phyloP scores from a whole-genome alignment of 2,888 invertebrate genomes.

The Drosophila rellima region DNA sequence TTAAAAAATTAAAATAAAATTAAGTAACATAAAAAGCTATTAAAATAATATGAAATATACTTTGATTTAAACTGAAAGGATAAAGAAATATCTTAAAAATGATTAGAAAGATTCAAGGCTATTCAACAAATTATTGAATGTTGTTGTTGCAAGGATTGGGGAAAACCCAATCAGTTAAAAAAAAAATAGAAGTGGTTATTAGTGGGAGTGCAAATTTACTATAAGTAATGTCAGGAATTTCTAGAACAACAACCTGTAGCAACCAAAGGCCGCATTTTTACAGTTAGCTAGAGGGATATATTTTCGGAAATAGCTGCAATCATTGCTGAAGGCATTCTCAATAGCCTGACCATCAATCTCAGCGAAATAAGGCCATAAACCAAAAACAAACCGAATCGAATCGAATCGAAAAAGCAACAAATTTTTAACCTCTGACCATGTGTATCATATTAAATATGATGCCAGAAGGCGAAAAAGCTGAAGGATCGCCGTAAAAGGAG shows the following conservation, averaged over 20 bases:
- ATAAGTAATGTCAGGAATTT: no score
- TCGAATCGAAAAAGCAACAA: not conserved
- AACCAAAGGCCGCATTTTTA: not conserved
- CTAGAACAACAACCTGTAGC: not conserved
- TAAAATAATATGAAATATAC: no score
- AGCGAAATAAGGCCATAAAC: slow-evolving; percentile 27
- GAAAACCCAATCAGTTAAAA: no score
- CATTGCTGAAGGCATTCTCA: slow-evolving; percentile 11
- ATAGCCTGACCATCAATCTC: slow-evolving; percentile 49
- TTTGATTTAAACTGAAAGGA: no score
- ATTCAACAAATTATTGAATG: no score
- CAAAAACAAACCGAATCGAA: slow-evolving; percentile 13
- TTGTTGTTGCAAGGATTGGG: no score
- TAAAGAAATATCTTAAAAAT: no score
- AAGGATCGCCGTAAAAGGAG: not conserved
- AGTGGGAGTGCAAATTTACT: no score
- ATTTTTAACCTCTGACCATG: slow-evolving; percentile 17
- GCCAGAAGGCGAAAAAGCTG: slow-evolving; percentile 26
- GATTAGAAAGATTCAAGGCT: no score
- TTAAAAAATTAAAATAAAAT: no score
- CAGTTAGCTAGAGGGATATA: slow-evolving; percentile 3
- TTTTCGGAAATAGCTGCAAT: slow-evolving; percentile 16
- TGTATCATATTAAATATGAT: slow-evolving; percentile 56
- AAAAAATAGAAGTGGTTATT: no score
- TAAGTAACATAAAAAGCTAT: no score